A percentile compares a stretch with the other conserved stretches of the same genome.
Conservation (phyloP, 2,888 invertebrate species). For the Epiblema foenella region DNA sequence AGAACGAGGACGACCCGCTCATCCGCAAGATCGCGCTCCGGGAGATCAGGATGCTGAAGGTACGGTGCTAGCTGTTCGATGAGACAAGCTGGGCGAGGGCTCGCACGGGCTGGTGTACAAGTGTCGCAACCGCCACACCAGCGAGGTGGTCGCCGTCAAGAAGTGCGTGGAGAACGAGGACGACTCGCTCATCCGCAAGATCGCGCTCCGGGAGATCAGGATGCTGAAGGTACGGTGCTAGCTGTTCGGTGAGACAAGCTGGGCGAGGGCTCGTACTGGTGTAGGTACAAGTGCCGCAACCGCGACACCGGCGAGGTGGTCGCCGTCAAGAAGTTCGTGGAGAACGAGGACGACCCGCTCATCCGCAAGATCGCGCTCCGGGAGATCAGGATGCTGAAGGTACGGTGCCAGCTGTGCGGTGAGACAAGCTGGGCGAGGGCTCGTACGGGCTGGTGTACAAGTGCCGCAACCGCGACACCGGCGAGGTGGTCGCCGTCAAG, state of each 20-base stretch:
- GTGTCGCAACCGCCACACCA: slow-evolving; percentile 97
- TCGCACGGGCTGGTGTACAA: slow-evolving; percentile 91
- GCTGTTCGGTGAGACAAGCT: background rate
- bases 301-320: too few relatives aligned
- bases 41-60: slow-evolving; percentile 97
- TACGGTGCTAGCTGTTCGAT: slow-evolving; percentile 61
- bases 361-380: slow-evolving; percentile 97
- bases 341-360: slow-evolving; percentile 98
- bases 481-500: slow-evolving; percentile 81
- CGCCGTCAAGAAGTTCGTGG: slow-evolving; percentile 72
- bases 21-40: slow-evolving; percentile 97
- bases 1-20: slow-evolving; percentile 98
- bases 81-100: slow-evolving; percentile 95
- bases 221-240: background rate
- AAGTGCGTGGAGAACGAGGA: background rate
- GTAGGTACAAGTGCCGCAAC: too few relatives aligned
- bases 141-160: slow-evolving; percentile 81
- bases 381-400: slow-evolving; percentile 97
- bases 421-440: slow-evolving; percentile 95
- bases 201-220: slow-evolving; percentile 94
- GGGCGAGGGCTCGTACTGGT: too few relatives aligned
- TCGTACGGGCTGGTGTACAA: slow-evolving; percentile 91
- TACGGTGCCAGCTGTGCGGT: slow-evolving; percentile 61
- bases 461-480: slow-evolving; percentile 97
- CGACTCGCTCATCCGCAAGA: slow-evolving; percentile 97